Base-by-base conservation (phyloP, 37 sponge, comb jelly and placozoan species). In the Crambe crambe region DNA sequence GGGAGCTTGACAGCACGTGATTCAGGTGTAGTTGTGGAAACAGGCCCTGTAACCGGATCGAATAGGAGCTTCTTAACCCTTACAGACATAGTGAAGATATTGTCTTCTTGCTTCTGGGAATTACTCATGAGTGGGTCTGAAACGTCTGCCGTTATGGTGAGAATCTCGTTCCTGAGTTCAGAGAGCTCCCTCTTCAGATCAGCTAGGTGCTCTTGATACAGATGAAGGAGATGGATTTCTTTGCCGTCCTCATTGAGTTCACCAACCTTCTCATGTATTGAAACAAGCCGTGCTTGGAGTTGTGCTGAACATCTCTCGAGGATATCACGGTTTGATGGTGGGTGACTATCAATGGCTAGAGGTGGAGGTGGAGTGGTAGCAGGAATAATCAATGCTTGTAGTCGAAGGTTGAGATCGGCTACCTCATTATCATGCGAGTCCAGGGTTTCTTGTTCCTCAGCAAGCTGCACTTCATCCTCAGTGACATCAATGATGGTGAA, bases 101-200 rank as follows among this genome's bases (percentile, higher is more conserved):
- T 56, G 75, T 51, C 58, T 56, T 74, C 75, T 56, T 56, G 57
- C 32, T 74, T 74, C 58, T 51, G 58, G 3, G 57, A 17, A 37
- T 74, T 51, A 32, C 58, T 56, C 57, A 74, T 44, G 44, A 66
- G 56, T 12, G 44, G 36, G 56, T 67, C 77, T 39, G 62, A 37
- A 38, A 18, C 27, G 25, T 72, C 73, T 3, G 56, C 56, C 25
- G 51, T 44, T 47, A 72, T 43, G 18, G 60, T 22, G 38, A 72
- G 37, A 42, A 82, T 54, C 32, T 72, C 73, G 36, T 68, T 68
- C 22, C 61, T 38, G 71, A 72, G 72, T 58, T 39, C 73, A 58
- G 72, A 39, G 41, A 81, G 72, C 18, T 70, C 82, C 37, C 60
- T 81, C 73, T 81, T 81, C 12, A 58, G 64, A 40, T 81, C 82